Percentiles rank a stretch among this genome's conserved stretches.
Conservation (phyloP, 2,797 vertebrate species). For the Acridotheres tristis region DNA sequence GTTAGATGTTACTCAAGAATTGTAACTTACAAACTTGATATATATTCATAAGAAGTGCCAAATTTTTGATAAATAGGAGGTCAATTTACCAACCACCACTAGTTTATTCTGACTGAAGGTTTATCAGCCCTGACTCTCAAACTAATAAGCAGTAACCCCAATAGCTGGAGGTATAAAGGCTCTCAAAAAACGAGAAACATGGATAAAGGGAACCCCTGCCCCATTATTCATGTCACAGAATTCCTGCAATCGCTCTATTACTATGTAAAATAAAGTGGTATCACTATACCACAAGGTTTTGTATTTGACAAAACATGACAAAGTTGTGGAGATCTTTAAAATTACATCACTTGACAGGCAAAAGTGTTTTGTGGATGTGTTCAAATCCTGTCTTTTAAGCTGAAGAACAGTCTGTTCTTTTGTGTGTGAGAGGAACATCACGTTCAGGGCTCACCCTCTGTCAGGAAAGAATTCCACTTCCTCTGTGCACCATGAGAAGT, state of each 20-base stretch:
- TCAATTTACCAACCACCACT: not conserved
- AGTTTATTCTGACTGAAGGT: not conserved
- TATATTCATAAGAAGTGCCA: not conserved
- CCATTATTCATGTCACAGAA: fast-evolving
- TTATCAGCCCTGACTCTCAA: not conserved
- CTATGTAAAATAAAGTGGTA: not conserved
- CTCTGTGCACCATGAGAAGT: not conserved
- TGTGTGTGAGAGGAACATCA: not conserved
- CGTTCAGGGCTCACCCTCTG: not conserved
- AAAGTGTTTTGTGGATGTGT: not conserved
- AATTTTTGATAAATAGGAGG: not conserved
- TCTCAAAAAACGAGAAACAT: not conserved
- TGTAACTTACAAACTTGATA: not conserved
- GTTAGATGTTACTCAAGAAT: not conserved
- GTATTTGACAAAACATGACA: not conserved
- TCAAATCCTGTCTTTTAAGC: not conserved
- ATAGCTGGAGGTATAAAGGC: not conserved
- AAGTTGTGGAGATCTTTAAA: not conserved
- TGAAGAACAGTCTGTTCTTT: not conserved
- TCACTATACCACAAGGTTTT: not conserved
- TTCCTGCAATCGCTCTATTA: not conserved
- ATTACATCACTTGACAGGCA: not conserved
- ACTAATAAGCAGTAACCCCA: not conserved
- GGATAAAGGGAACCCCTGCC: not conserved
- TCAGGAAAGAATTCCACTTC: not conserved